A percentile compares a stretch with the other conserved stretches of the same genome.
Evolutionary conservation across 2,113 vertebrate genomes (phyloP).

Genomic region (Hylia prasina): DNA sequence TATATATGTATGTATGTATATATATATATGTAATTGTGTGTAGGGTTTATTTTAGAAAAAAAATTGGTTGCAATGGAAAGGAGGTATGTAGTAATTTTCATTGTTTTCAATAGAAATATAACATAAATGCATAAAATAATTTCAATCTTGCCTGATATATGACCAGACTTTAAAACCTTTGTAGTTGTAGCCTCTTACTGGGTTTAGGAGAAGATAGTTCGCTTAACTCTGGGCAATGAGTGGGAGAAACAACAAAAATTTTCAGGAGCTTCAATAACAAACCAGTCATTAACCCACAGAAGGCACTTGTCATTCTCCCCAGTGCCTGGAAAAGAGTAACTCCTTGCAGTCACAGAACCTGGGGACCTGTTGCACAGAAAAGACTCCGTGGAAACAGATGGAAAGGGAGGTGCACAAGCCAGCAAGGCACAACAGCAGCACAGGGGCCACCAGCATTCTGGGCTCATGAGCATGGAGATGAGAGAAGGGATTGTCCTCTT

Average conservation of each 20-base stretch:
- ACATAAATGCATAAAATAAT: neutral
- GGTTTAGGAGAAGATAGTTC: neutral
- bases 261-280: neutral
- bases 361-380: neutral
- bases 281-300: neutral
- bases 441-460: neutral
- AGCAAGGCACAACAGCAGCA: neutral
- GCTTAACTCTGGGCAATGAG: neutral
- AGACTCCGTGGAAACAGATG: too few relatives aligned
- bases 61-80: neutral
- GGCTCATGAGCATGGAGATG: neutral
- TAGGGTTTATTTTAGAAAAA: neutral
- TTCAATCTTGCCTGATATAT: neutral
- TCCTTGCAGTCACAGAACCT: neutral
- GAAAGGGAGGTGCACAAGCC: neutral
- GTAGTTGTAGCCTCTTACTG: neutral
- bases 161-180: neutral
- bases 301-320: neutral
- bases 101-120: neutral
- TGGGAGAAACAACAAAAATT: neutral
- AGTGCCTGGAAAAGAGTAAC: neutral
- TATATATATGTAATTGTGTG: neutral
- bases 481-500: neutral
- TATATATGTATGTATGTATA: rapidly evolving
- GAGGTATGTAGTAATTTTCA: neutral